phyloP scores from a whole-genome alignment of 1,140 invertebrate species.

The Drosophila ambigua region DNA sequence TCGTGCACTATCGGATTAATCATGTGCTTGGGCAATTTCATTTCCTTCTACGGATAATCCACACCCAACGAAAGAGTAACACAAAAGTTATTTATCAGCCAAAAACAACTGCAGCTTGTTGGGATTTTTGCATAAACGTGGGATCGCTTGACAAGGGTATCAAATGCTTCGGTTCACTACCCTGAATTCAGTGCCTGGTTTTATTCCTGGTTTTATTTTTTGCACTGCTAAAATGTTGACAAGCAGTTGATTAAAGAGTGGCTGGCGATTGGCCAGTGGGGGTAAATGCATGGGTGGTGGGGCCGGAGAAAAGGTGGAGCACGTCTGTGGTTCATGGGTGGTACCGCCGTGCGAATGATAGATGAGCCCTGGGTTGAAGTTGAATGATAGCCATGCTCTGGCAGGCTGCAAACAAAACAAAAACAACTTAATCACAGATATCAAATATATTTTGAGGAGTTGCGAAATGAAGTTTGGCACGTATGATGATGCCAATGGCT shows the following conservation, averaged over 20 bases:
- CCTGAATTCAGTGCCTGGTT: background rate
- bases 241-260: constrained; percentile 68
- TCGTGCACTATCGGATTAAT: background rate
- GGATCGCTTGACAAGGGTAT: too few species aligned
- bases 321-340: constrained; percentile 54
- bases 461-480: constrained; percentile 21
- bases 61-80: background rate
- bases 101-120: background rate
- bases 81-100: too few species aligned
- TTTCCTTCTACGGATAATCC: too few species aligned
- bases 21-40: too few species aligned
- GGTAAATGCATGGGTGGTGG: constrained; percentile 5
- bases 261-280: constrained; percentile 15
- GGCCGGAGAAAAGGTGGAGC: constrained; percentile 18
- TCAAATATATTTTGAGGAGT: constrained; percentile 8
- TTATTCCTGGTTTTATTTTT: constrained; percentile 14
- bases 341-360: constrained; percentile 19
- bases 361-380: constrained; percentile 42
- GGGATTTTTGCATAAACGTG: too few species aligned
- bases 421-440: constrained; percentile 41
- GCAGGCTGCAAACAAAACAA: constrained; percentile 21
- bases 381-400: constrained; percentile 48
- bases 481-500: constrained; percentile 3
- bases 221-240: constrained; percentile 61
- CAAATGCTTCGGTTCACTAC: too few species aligned